A percentile compares a stretch with the other conserved stretches of the same genome.
These are phyloP conservation scores for Bergia sp. DNA, from an alignment of 92 coral and sea anemone species.

Conservation along the genomic window DNA sequence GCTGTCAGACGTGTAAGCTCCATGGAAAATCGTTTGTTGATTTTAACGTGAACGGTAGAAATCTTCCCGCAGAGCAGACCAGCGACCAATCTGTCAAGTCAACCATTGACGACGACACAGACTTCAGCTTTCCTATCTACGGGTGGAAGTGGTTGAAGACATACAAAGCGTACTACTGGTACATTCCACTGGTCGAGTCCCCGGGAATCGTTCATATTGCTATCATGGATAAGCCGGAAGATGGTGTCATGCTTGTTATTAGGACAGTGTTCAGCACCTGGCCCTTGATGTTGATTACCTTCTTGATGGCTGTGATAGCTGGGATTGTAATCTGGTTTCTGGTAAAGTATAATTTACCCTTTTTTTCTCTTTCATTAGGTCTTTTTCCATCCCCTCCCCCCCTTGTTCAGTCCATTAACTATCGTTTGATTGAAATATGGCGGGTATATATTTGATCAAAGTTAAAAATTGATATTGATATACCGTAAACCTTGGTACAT, in stretches of 20 bases:
- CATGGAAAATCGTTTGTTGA: constrained; percentile 79
- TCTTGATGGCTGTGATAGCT: constrained; percentile 60
- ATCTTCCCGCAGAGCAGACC: constrained; percentile 56
- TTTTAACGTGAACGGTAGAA: constrained; percentile 66
- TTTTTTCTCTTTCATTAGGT: background rate
- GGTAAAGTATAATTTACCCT: constrained; percentile 53
- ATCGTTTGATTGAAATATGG: too few relatives aligned
- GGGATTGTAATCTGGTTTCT: constrained; percentile 78
- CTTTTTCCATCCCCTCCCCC: too few relatives aligned
- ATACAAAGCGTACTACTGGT: constrained; percentile 61
- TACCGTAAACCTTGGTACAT: too few relatives aligned
- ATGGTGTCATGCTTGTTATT: constrained; percentile 52
- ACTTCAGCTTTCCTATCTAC: constrained; percentile 75
- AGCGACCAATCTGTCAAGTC: constrained; percentile 64
- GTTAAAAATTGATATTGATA: too few relatives aligned
- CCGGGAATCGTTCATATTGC: constrained; percentile 80
- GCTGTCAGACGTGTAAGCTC: constrained; percentile 72
- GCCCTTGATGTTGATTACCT: constrained; percentile 67
- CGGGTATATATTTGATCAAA: too few relatives aligned
- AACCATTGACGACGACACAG: constrained; percentile 51
- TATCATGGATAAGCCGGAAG: constrained; percentile 49
- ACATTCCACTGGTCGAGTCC: constrained; percentile 74
- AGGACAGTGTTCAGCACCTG: constrained; percentile 61
- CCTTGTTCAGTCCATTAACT: too few relatives aligned
- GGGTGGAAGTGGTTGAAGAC: constrained; percentile 78